phyloP scores from a whole-genome alignment of 2,888 invertebrate species.

The Eupithecia abbreviata region DNA sequence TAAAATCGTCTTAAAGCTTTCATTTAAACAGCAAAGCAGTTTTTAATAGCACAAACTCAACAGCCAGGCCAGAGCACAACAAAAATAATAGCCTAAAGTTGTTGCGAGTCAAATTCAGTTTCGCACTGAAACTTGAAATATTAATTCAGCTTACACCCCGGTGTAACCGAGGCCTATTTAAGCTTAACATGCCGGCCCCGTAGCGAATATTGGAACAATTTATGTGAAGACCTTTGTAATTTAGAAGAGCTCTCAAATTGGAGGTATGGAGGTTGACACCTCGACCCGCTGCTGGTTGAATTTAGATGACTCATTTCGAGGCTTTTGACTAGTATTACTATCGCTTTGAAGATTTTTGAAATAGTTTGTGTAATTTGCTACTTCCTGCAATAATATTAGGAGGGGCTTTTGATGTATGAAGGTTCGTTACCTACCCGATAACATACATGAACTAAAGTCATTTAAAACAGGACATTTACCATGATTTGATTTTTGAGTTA shows the following conservation, averaged over 20 bases:
- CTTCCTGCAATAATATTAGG: neutral
- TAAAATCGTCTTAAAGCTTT: neutral
- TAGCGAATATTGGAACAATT: slow-evolving; percentile 81
- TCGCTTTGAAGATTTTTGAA: slow-evolving; percentile 15
- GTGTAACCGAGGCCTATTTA: slow-evolving; percentile 63
- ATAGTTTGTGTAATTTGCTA: neutral
- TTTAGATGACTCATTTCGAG: slow-evolving; percentile 66
- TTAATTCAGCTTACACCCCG: slow-evolving; percentile 37
- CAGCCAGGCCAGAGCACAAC: neutral
- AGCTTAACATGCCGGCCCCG: slow-evolving; percentile 76
- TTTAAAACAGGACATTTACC: too few species aligned
- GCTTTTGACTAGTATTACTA: slow-evolving; percentile 24
- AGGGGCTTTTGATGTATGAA: neutral
- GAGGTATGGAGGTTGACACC: slow-evolving; percentile 77
- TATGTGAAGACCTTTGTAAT: slow-evolving; percentile 81
- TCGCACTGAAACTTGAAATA: slow-evolving; percentile 18
- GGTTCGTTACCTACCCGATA: neutral
- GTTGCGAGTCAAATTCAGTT: slow-evolving; percentile 9
- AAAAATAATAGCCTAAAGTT: neutral
- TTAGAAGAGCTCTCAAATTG: slow-evolving; percentile 79
- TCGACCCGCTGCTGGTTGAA: slow-evolving; percentile 58
- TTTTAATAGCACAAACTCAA: neutral
- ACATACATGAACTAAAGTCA: neutral
- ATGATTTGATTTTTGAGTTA: too few species aligned
- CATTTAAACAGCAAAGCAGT: neutral